Evolutionary conservation across 2,113 vertebrate genomes (phyloP), one percentile per base, ranked within the genome.

Genomic region (Saguinus midas): DNA sequence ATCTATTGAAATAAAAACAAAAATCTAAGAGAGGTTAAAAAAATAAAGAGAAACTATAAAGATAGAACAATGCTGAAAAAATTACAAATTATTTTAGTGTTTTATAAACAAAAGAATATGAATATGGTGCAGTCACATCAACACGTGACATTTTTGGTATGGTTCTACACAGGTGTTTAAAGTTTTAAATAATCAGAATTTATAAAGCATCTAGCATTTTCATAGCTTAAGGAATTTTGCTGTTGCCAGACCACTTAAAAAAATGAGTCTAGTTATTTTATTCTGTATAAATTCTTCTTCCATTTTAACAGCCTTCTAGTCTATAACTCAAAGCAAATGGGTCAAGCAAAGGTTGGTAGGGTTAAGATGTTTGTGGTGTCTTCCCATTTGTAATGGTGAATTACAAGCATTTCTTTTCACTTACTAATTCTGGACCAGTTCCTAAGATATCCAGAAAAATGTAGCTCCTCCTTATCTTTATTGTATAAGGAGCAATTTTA

Each of bases 91-190:
- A 55, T 64, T 45, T 75, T 66, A 35, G 7, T 48, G 7, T 84
- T 95, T 92, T 18, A 48, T 84, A 90, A 90, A 84, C 8, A 85
- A 76, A 82, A 76, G 52, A 79, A 83, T 83, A 8, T 43, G n/a
- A 52, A 11, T 17, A 25, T 48, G 2, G 68, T 70, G 1, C 12
- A 84, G 43, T 85, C 35, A 68, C 14, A 89, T 58, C 72, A 66
- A 25, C 43, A 73, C 58, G 52, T 45, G 25, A 79, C 32, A 45
- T 37, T 81, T 0, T 37, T 91, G 72, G 20, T 17, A 90, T 78
- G 94, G 52, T 96, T 96, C 32, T 88, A 17, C 48, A 55, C 88
- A 50, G 45, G 37, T 88, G 43, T 45, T 90, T 92, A 87, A 76
- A 70, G 1, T 79, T 88, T 85, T 80, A 80, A 80, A 75, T 83